A percentile compares a stretch with the other conserved stretches of the same genome.
These are phyloP conservation scores for Eubasilissa splendida DNA, from an alignment of 2,888 invertebrate species.

Conservation along the genomic window DNA sequence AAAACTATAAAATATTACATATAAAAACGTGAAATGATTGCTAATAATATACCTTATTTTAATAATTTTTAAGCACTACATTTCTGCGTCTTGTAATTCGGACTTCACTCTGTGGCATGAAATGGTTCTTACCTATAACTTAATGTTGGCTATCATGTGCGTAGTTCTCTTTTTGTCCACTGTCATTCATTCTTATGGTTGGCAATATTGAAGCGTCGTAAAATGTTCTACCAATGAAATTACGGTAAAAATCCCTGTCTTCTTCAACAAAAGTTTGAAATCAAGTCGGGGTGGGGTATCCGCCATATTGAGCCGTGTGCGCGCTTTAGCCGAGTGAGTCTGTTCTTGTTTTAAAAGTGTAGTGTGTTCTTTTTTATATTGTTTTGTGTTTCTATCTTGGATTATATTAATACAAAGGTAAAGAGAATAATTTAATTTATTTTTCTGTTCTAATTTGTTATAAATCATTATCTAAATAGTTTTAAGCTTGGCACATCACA, in stretches of 20 bases:
- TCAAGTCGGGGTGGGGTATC: conserved; percentile 55
- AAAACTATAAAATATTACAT: too few relatives aligned
- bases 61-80: too few relatives aligned
- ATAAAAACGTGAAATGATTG: too few relatives aligned
- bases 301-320: conserved; percentile 58
- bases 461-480: not conserved
- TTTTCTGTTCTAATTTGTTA: not conserved
- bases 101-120: too few relatives aligned
- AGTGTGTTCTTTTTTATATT: conserved; percentile 50
- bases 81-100: too few relatives aligned
- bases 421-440: conserved; percentile 38
- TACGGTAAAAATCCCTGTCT: conserved; percentile 43
- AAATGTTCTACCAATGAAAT: conserved; percentile 52
- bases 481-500: not conserved
- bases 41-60: too few relatives aligned
- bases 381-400: conserved; percentile 51
- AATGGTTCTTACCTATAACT: conserved; percentile 1
- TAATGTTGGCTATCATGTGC: conserved; percentile 7
- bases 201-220: conserved; percentile 55
- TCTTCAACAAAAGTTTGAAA: conserved; percentile 55
- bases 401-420: conserved; percentile 50
- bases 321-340: conserved; percentile 53
- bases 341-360: conserved; percentile 53
- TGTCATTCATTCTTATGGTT: conserved; percentile 34
- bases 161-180: conserved; percentile 39